Evolutionary conservation across 2,888 invertebrate genomes (phyloP), one percentile per base, ranked within the genome.

Genomic region (Phaedon cochleariae): DNA sequence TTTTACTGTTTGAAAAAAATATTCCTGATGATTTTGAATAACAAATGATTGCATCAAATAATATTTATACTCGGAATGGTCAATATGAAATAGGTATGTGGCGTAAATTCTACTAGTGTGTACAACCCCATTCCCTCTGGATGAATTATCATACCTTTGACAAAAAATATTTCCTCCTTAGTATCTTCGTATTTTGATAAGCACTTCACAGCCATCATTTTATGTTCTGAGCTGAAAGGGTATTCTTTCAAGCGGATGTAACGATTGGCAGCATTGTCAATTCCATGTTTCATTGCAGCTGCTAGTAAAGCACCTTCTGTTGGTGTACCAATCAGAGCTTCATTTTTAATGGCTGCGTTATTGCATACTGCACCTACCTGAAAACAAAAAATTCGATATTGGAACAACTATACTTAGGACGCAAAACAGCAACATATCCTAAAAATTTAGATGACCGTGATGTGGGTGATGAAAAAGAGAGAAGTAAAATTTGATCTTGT

Each of bases 141-240:
- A n/a, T n/a, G n/a, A n/a, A n/a, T n/a, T n/a, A n/a, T n/a, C 98
- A 41, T 4, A 41, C 41, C 41, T 84, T 99, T 99, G 34, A 97
- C 94, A 82, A 97, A 97, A 79, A 90, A 92, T 41, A 93, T 87
- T 81, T 95, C 94, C 78, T 91, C 90, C 74, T 90, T 90, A 48
- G 87, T 88, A 75, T 91, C 90, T 62, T 87, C 87, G 79, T 92
- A 92, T 79, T 94, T 94, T 0, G 93, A 90, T 12, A 90, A 89
- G 81, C 95, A 96, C 83, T 94, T 95, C 22, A 99, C 98, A 3
- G 96, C 95, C 99, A 99, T 99, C 90, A 96, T 95, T 85, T 98
- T 99, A 69, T 96, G 95, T 78, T 99, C 99, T 0, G 98, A 98
- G 75, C 91, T 94, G 84, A 99, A 99, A 0, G 99, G 98, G 85